Evolutionary conservation across 64 coral and sea anemone species (phyloP).

Genomic region (Porites australiensis): DNA sequence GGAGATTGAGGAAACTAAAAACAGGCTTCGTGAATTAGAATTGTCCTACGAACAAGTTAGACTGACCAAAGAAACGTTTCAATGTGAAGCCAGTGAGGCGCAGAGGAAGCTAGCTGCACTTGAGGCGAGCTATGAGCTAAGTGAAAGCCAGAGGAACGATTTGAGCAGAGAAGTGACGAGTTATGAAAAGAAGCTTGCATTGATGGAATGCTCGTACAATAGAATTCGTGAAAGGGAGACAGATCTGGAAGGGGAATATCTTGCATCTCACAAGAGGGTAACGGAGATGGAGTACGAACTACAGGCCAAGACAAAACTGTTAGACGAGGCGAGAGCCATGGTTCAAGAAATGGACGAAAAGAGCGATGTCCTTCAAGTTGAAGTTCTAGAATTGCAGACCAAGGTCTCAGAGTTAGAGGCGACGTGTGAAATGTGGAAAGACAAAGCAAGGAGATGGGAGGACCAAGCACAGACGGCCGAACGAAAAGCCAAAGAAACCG

Average conservation of each 20-base stretch:
- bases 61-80: constrained; percentile 47
- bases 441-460: constrained; percentile 36
- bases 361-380: constrained; percentile 47
- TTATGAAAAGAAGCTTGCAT: constrained; percentile 66
- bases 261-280: constrained; percentile 75
- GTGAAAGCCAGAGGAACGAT: constrained; percentile 62
- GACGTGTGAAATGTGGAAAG: constrained; percentile 64
- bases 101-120: constrained; percentile 41
- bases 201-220: constrained; percentile 58
- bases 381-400: constrained; percentile 72
- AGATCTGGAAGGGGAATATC: constrained; percentile 79
- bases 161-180: constrained; percentile 57
- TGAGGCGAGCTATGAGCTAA: constrained; percentile 72
- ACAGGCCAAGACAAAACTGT: constrained; percentile 33
- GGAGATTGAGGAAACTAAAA: constrained; percentile 20
- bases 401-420: constrained; percentile 79
- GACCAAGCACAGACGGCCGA: constrained; percentile 29
- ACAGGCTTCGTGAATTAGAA: constrained; percentile 40
- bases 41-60: not conserved
- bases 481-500: constrained; percentile 23
- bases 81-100: constrained; percentile 40
- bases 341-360: constrained; percentile 62
- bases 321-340: constrained; percentile 49
- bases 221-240: constrained; percentile 62
- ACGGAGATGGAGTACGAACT: constrained; percentile 76